These are phyloP conservation scores for Platyura marginata DNA, from an alignment of 1,140 invertebrate species.

Conservation along the genomic window DNA sequence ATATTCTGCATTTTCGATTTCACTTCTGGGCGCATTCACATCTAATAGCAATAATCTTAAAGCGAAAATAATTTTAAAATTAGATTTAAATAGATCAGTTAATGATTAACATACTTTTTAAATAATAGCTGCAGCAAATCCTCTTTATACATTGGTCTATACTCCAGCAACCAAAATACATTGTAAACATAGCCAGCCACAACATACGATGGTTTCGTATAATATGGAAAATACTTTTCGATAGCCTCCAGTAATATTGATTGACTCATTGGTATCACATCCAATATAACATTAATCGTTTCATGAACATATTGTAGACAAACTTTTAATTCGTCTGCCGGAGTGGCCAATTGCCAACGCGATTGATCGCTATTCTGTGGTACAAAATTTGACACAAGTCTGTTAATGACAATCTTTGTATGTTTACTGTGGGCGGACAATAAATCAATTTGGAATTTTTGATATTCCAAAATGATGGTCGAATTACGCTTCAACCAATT, in stretches of 20 bases:
- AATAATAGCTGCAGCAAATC: constrained; percentile 44
- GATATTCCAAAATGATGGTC: constrained; percentile 31
- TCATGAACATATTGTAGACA: constrained; percentile 14
- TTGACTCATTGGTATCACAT: constrained; percentile 17
- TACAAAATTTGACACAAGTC: constrained; percentile 34
- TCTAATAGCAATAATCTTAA: constrained; percentile 45
- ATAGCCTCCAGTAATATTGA: constrained; percentile 14
- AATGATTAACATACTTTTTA: constrained; percentile 36
- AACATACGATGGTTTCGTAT: constrained; percentile 30
- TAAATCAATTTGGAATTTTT: constrained; percentile 39
- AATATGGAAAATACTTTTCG: constrained; percentile 37
- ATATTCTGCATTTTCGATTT: constrained; percentile 27
- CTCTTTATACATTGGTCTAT: constrained; percentile 35
- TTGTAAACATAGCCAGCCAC: constrained; percentile 43
- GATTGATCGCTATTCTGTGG: constrained; percentile 13
- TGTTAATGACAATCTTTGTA: constrained; percentile 33
- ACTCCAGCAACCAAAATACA: constrained; percentile 39
- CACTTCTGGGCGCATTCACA: constrained; percentile 36
- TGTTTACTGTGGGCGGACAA: constrained; percentile 40
- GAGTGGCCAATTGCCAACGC: constrained; percentile 17
- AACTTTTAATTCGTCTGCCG: constrained; percentile 15
- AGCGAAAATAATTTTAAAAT: constrained; percentile 22
- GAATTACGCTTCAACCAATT: constrained; percentile 30
- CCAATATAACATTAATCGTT: constrained; percentile 13
- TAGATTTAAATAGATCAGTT: constrained; percentile 3